These are phyloP conservation scores for Onychostoma macrolepis DNA, from an alignment of 2,113 vertebrate species.

Conservation along the genomic window DNA sequence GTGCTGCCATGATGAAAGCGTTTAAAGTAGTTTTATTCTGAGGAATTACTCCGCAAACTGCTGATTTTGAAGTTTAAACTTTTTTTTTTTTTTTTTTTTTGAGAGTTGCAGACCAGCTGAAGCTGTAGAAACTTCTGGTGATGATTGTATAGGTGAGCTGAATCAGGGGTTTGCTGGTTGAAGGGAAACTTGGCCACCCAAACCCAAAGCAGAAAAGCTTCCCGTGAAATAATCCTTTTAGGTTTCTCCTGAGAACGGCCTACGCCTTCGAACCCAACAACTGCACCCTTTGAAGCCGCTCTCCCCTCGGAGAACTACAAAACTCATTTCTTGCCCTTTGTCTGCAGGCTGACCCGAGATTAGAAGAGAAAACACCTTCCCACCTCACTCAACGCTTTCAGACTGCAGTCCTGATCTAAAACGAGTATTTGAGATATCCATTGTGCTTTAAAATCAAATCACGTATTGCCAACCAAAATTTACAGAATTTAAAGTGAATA, in stretches of 20 bases:
- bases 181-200: constrained; percentile 12
- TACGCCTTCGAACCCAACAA: not conserved
- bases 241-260: constrained; percentile 4
- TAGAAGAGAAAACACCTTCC: constrained; percentile 9
- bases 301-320: not conserved
- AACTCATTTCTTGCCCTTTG: not conserved
- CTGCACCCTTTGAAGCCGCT: not conserved
- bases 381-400: not conserved
- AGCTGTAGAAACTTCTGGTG: constrained; percentile 5
- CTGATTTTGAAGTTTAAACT: constrained; percentile 21
- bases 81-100: not conserved
- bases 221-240: constrained; percentile 10
- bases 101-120: not conserved
- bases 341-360: constrained; percentile 34
- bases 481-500: not conserved
- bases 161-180: constrained; percentile 2
- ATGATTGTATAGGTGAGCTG: constrained; percentile 25
- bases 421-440: not conserved
- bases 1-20: not conserved
- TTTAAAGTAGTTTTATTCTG: not conserved
- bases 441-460: not conserved
- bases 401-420: not conserved
- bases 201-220: constrained; percentile 33
- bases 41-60: not conserved
- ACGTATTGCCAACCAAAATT: not conserved